Conservation (phyloP, 2,797 vertebrate genomes). For the Adelosebastes latens region DNA sequence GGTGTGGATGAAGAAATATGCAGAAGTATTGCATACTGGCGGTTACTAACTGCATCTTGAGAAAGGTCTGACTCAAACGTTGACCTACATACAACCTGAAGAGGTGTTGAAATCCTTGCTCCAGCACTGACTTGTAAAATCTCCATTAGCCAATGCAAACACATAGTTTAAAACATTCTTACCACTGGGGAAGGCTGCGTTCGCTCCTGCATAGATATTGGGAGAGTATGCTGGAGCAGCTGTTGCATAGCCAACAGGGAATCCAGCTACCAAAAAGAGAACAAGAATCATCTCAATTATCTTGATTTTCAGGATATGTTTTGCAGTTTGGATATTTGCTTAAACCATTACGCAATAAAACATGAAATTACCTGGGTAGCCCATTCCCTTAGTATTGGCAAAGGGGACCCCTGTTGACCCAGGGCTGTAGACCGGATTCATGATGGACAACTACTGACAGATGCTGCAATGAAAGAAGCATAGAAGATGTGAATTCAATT, state of each 20-base stretch:
- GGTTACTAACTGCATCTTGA: neutral
- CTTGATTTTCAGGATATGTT: neutral
- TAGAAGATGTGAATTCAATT: neutral
- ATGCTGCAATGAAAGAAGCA: slow-evolving; percentile 40
- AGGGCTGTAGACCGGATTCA: slow-evolving; percentile 99
- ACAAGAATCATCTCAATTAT: neutral
- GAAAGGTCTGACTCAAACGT: neutral
- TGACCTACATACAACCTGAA: neutral
- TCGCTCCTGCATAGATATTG: slow-evolving; percentile 92
- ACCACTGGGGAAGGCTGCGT: slow-evolving; percentile 93
- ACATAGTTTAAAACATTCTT: slow-evolving; percentile 13
- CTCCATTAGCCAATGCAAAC: neutral
- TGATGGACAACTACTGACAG: slow-evolving; percentile 78
- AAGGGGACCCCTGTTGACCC: slow-evolving; percentile 95
- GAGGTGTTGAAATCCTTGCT: neutral
- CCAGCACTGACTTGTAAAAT: neutral
- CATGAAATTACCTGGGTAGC: slow-evolving; percentile 90
- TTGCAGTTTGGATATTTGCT: neutral
- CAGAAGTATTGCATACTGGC: neutral
- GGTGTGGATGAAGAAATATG: neutral
- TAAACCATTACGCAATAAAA: neutral
- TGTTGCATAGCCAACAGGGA: slow-evolving; percentile 93
- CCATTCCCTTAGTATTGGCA: slow-evolving; percentile 96
- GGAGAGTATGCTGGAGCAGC: slow-evolving; percentile 93
- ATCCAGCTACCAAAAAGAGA: slow-evolving; percentile 85